Base-by-base conservation (phyloP, 2,797 vertebrate species). In the Mareca strepera region DNA sequence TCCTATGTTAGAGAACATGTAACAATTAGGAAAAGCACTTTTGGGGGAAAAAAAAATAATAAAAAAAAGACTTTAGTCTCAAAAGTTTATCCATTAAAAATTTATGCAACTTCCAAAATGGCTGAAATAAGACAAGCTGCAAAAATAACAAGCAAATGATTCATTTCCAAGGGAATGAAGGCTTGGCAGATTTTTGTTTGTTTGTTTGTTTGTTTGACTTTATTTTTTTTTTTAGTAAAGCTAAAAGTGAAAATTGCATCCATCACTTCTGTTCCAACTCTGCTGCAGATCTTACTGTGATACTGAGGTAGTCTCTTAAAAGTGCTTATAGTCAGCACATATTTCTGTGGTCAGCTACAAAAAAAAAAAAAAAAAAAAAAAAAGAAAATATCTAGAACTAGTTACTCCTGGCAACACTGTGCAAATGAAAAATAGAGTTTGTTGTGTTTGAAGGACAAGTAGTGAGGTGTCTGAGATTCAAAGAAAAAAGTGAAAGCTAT, bases 131-230 rank as follows among this genome's bases (percentile, higher is more conserved):
- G 69, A 90, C 60, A 8, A 86, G 4, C 26, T 90, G 56, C 41
- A 82, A 90, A 93, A 92, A 64, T 66, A 88, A 39, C 62, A 88
- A 60, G 28, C 33, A 90, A 86, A 90, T 69, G 5, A 86, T 86
- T 95, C 26, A 50, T 69, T 82, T 50, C 39, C 16, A 79, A 15
- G 20, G 46, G 14, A 85, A 89, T 37, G 33, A 89, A 13, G 44
- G 4, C 22, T 78, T 62, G 20, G 28, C 13, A 28, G 25, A 26
- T 52, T 52, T 52, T 37, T 41, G 28, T 6, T 53, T 35, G 25
- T 14, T 73, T 35, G 25, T 14, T 73, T 67, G 7, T 31, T 59
- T 6, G 12, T 21, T 23, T 59, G 6, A 23, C 7, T 44, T 35
- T 18, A 13, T 9, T 3, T 28, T 1, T 5, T 4, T 17, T 20